Evolutionary conservation across 2,888 invertebrate genomes (phyloP).

Genomic region (Proisotoma minuta): DNA sequence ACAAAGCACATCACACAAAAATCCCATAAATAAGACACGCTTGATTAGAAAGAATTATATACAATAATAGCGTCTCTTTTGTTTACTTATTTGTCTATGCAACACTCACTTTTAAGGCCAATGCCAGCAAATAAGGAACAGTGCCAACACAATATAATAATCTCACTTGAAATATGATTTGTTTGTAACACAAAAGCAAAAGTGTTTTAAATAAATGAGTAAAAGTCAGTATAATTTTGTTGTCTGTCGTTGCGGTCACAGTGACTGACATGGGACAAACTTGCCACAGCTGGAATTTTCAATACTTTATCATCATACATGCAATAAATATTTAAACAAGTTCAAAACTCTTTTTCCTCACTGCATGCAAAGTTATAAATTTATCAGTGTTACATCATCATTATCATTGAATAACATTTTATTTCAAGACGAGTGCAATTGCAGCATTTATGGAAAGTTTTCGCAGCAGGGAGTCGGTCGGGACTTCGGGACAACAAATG

Average conservation of each 20-base stretch:
- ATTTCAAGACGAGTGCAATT: too few relatives aligned
- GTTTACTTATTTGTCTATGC: not conserved
- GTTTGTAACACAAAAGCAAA: not conserved
- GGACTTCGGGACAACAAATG: slow-evolving; percentile 1
- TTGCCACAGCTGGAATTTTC: slow-evolving; percentile 1
- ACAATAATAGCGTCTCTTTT: slow-evolving; percentile 11
- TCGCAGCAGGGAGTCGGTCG: slow-evolving; percentile 22
- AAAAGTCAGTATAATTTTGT: not conserved
- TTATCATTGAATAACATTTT: too few relatives aligned
- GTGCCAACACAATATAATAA: not conserved
- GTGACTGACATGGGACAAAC: slow-evolving; percentile 9
- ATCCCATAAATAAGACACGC: slow-evolving; percentile 11
- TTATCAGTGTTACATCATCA: not conserved
- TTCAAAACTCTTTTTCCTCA: not conserved
- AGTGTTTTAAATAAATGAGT: slow-evolving; percentile 4
- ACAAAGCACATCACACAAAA: slow-evolving; percentile 12
- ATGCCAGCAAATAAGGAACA: not conserved
- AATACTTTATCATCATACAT: not conserved
- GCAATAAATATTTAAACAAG: not conserved
- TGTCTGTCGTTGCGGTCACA: too few relatives aligned
- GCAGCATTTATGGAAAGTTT: slow-evolving; percentile 30
- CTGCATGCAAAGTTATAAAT: not conserved
- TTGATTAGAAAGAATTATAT: slow-evolving; percentile 9
- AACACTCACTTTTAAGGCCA: slow-evolving; percentile 7
- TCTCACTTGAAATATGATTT: slow-evolving; percentile 1